Conservation (phyloP, 2,797 vertebrate species). For the Pseudotriccus pelzelni region DNA sequence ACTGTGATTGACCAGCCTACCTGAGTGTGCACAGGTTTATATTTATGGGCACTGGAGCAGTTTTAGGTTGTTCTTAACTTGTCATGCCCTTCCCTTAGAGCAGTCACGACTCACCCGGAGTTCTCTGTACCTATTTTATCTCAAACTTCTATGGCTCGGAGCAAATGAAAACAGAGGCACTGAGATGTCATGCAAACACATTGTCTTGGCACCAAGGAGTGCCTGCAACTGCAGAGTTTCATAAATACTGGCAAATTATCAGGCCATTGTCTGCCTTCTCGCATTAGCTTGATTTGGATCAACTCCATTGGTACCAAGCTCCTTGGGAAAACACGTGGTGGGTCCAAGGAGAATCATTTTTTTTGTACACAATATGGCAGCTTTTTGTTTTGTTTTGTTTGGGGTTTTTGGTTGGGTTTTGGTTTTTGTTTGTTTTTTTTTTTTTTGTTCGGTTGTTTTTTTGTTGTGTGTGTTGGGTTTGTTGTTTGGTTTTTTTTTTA, state of each 20-base stretch:
- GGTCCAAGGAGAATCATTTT: background rate
- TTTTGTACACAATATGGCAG: accelerated
- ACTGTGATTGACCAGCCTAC: background rate
- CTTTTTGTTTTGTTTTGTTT: too few relatives aligned
- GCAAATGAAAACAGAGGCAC: background rate
- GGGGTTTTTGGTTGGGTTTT: background rate
- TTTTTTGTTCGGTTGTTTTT: too few relatives aligned
- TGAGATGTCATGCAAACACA: background rate
- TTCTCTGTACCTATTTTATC: background rate
- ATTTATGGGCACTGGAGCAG: background rate
- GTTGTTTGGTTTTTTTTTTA: background rate
- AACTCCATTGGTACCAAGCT: background rate
- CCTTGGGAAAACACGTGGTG: background rate
- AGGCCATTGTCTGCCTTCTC: background rate
- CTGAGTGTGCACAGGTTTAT: background rate
- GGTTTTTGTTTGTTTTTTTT: too few relatives aligned
- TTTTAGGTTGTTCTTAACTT: background rate
- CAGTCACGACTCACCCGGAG: background rate
- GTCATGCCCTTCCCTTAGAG: background rate
- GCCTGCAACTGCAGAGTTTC: background rate
- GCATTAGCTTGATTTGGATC: background rate
- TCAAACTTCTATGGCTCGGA: background rate
- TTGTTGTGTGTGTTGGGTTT: too few relatives aligned
- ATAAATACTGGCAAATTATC: background rate
- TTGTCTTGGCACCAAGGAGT: background rate